A percentile compares a stretch with the other conserved stretches of the same genome.
phyloP scores from a whole-genome alignment of 2,113 vertebrate genomes.

The Phalacrocorax carbo region DNA sequence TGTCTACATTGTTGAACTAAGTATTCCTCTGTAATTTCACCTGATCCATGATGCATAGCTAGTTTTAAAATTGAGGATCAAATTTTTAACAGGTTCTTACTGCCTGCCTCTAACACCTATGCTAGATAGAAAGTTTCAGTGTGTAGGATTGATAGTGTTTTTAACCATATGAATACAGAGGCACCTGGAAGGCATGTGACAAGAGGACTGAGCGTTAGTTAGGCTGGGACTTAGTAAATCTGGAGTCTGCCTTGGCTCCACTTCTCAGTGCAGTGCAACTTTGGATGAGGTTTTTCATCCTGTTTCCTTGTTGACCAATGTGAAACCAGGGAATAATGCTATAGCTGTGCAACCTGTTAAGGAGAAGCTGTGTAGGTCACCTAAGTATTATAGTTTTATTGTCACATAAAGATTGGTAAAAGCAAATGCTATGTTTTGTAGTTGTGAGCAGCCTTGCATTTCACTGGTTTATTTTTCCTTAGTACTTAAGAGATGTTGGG shows the following conservation, averaged over 20 bases:
- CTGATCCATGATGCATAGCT: background rate
- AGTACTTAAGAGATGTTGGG: background rate
- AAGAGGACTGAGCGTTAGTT: background rate
- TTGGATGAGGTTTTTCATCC: background rate
- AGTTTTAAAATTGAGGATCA: background rate
- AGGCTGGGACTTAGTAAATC: background rate
- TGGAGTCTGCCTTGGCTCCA: background rate
- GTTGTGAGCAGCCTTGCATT: background rate
- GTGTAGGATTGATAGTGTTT: background rate
- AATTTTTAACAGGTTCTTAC: background rate
- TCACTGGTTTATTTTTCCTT: background rate
- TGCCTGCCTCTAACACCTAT: background rate
- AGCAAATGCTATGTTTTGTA: background rate
- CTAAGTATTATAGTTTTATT: background rate
- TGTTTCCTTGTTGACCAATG: accelerated
- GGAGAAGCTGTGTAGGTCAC: background rate
- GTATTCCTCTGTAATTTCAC: background rate
- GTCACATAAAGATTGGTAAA: background rate
- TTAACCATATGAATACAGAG: background rate
- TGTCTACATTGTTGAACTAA: background rate
- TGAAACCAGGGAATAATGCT: background rate
- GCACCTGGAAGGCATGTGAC: background rate
- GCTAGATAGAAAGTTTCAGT: background rate
- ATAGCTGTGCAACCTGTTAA: background rate
- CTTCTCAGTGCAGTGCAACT: background rate